Evolutionary conservation across 2,113 vertebrate genomes (phyloP).

Genomic region (Coracopsis vasa): DNA sequence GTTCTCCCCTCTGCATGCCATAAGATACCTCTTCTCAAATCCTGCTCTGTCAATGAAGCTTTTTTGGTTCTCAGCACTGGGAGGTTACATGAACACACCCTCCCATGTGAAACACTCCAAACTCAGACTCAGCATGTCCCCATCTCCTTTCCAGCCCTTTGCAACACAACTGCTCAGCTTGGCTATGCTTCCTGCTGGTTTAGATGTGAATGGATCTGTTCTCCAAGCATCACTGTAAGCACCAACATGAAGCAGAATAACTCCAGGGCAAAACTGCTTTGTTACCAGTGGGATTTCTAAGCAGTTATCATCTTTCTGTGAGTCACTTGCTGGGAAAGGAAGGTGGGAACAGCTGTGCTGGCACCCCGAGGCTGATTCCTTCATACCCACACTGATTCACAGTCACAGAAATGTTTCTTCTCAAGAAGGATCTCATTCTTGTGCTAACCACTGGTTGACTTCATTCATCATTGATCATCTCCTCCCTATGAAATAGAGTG

Average conservation of each 20-base stretch:
- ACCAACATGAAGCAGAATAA: background rate
- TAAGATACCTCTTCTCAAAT: background rate
- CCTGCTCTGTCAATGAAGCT: background rate
- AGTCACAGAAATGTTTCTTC: background rate
- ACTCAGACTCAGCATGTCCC: accelerated
- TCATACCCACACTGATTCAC: background rate
- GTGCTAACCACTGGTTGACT: slow-evolving; percentile 16
- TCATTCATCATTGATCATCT: slow-evolving; percentile 50
- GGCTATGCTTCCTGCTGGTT: background rate
- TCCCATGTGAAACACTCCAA: background rate
- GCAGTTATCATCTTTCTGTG: background rate
- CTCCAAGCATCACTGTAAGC: background rate
- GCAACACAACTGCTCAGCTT: background rate
- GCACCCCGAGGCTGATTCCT: background rate
- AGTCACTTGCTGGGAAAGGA: slow-evolving; percentile 11
- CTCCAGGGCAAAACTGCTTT: background rate
- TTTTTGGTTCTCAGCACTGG: background rate
- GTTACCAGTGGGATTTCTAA: background rate
- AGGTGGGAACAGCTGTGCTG: slow-evolving; percentile 32
- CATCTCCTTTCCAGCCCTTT: background rate
- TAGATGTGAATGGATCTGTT: background rate
- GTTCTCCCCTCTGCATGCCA: background rate
- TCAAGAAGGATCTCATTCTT: slow-evolving; percentile 13
- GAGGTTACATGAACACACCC: background rate
- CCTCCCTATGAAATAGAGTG: background rate